Evolutionary conservation across 1,140 invertebrate genomes (phyloP).

Genomic region (Orius insidiosus): DNA sequence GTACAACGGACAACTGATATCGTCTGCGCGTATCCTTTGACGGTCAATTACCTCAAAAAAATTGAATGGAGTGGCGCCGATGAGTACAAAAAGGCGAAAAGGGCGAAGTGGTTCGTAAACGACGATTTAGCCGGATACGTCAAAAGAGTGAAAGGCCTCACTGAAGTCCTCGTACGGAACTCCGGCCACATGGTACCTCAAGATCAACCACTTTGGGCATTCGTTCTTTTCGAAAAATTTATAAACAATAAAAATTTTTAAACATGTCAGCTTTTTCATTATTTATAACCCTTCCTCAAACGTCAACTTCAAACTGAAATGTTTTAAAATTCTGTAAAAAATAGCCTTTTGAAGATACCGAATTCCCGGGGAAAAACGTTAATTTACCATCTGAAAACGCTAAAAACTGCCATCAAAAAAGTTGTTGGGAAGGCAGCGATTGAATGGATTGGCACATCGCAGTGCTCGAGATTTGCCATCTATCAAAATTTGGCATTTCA

Average conservation of each 20-base stretch:
- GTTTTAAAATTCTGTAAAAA: no score
- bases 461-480: no score
- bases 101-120: constrained; percentile 30
- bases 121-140: constrained; percentile 38
- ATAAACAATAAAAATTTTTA: constrained; percentile 35
- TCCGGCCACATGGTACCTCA: constrained; percentile 49
- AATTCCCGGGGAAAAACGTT: no score
- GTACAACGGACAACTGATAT: constrained; percentile 71
- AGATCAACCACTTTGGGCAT: constrained; percentile 43
- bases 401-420: no score
- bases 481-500: no score
- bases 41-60: constrained; percentile 40
- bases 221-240: constrained; percentile 58
- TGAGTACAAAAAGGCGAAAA: constrained; percentile 25
- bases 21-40: constrained; percentile 64
- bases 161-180: constrained; percentile 41
- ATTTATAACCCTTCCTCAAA: no score
- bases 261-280: no score
- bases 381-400: no score
- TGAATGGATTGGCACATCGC: no score
- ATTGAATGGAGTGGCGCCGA: constrained; percentile 41
- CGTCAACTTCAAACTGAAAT: no score
- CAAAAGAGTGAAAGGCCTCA: constrained; percentile 33
- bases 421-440: no score
- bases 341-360: no score